Conservation (phyloP, 1,140 invertebrate species). For the Araneus ventricosus region DNA sequence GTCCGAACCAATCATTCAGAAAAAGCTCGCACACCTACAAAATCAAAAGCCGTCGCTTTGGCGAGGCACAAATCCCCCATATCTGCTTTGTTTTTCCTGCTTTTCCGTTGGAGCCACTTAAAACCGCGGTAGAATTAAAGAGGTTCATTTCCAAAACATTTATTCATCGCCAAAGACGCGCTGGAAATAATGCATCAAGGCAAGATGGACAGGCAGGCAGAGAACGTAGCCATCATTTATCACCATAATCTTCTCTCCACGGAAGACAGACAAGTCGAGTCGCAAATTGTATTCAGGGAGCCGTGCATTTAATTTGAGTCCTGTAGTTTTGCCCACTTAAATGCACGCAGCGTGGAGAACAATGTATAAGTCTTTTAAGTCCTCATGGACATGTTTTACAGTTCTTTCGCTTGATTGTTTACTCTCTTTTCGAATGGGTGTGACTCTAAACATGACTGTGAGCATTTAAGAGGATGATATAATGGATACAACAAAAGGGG, state of each 20-base stretch:
- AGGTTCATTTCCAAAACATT: slow-evolving; percentile 65
- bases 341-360: slow-evolving; percentile 3
- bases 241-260: slow-evolving; percentile 44
- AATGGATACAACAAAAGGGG: background rate
- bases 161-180: slow-evolving; percentile 69
- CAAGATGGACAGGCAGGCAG: background rate
- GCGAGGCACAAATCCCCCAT: background rate
- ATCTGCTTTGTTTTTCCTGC: background rate
- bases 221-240: slow-evolving; percentile 41
- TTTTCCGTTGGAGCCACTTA: background rate
- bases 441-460: background rate
- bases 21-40: background rate
- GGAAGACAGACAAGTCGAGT: slow-evolving; percentile 46
- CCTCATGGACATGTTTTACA: background rate
- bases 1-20: background rate
- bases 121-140: slow-evolving; percentile 27
- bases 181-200: slow-evolving; percentile 56
- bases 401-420: background rate
- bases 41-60: background rate
- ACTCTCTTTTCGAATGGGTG: background rate
- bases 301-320: slow-evolving; percentile 69
- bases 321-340: slow-evolving; percentile 59
- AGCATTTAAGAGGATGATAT: background rate
- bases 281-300: slow-evolving; percentile 59
- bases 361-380: slow-evolving; percentile 9